Percentiles rank a stretch among this genome's conserved stretches.
Evolutionary conservation across 35 echinoderm and acorn worm genomes (phyloP).

Genomic region (Lytechinus variegatus): DNA sequence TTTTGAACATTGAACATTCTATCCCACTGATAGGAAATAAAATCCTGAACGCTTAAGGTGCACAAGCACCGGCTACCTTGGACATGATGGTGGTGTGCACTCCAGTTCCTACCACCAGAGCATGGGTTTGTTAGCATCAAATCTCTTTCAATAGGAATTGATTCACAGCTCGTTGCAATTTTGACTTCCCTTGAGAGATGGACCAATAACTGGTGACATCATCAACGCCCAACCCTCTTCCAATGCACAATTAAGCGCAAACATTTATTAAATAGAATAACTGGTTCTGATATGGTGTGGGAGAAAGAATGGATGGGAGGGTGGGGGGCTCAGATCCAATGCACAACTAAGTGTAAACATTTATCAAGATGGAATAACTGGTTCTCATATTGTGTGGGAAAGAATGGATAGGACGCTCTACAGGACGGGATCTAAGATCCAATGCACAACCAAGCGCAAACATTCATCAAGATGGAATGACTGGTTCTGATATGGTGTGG

Average conservation of each 20-base stretch:
- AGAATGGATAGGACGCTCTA: too few species aligned
- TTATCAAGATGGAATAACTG: conserved; percentile 18
- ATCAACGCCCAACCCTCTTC: neutral
- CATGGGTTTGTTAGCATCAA: neutral
- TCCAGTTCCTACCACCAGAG: neutral
- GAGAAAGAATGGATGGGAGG: too few species aligned
- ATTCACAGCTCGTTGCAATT: neutral
- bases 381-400: neutral
- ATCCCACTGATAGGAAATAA: too few species aligned
- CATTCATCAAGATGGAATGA: conserved; percentile 20
- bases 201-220: neutral
- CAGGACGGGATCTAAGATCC: too few species aligned
- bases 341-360: neutral
- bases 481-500: neutral
- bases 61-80: too few species aligned
- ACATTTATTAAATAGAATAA: conserved; percentile 14
- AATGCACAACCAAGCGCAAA: neutral
- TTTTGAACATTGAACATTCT: too few species aligned
- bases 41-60: too few species aligned
- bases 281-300: neutral
- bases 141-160: neutral
- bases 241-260: neutral
- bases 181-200: neutral
- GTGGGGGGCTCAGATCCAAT: too few species aligned
- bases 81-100: neutral